Evolutionary conservation across 2,888 invertebrate species (phyloP), one percentile per base, ranked within the genome.

Genomic region (Agonopterix alstromeriana): DNA sequence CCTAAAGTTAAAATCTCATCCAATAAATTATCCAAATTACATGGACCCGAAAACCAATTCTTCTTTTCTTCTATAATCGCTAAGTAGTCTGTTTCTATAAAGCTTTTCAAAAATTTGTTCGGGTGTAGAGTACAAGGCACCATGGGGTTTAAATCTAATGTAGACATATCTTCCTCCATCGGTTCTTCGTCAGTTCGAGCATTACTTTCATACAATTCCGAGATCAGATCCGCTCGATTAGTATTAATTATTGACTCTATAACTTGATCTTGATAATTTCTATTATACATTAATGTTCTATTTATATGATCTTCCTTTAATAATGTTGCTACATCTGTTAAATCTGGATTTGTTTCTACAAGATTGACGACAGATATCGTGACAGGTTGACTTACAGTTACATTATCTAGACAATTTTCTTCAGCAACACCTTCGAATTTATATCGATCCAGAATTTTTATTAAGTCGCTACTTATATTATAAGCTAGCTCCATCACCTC

Each of bases 401-500:
- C 38, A 10, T 38, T 38, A 38, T 38, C 10, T 10, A 38, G 38
- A n/a, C 38, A 38, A n/a, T 38, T 38, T n/a, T 27, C 45, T 50
- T 52, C 48, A 41, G 49, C 46, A 35, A 56, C 49, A 41, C 45
- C 50, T 14, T 52, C 53, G 43, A 89, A 84, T 47, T 90, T 80
- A 58, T 91, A 90, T 58, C 77, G 75, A 48, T 85, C 77, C 5
- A 93, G 65, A 48, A 90, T 83, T 7, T 73, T 64, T 14, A 89
- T 73, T 9, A 92, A 63, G 45, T 81, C 79, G 35, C 67, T 74
- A 8, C 91, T 82, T 38, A 92, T 85, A 42, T 67, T 64, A 8
- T 90, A 89, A 0, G 93, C 90, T 12, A 77, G 74, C 63, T 90
- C 91, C n/a, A 92, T 85, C 0, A 94, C 93, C 67, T 91, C 91